A percentile compares a stretch with the other conserved stretches of the same genome.
Evolutionary conservation across 2,797 vertebrate species (phyloP).

Genomic region (Sebastes taczanowskii): DNA sequence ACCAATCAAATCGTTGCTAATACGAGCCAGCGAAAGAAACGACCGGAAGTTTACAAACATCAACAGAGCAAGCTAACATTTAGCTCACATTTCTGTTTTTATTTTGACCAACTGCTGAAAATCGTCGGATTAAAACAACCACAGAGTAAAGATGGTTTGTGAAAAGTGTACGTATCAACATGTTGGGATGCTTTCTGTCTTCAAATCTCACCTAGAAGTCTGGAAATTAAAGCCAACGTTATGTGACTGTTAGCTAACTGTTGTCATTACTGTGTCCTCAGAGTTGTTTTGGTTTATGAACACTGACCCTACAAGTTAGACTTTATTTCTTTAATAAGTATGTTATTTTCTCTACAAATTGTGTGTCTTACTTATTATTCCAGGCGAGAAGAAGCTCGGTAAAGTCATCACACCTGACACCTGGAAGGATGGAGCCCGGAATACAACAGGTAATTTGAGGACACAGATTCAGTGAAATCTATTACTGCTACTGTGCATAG

Average conservation of each 20-base stretch:
- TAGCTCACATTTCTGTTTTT: background rate
- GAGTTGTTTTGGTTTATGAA: background rate
- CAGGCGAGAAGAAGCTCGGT: conserved; percentile 98
- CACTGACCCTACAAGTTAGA: too few relatives aligned
- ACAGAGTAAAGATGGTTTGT: conserved; percentile 78
- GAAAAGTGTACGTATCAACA: conserved; percentile 80
- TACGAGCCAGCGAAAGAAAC: background rate
- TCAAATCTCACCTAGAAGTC: background rate
- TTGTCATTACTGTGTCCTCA: background rate
- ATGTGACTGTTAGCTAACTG: background rate
- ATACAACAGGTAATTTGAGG: conserved; percentile 91
- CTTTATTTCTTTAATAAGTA: background rate
- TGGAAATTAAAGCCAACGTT: background rate
- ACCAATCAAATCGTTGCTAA: conserved; percentile 11
- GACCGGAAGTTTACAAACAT: conserved; percentile 68
- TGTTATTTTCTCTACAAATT: background rate
- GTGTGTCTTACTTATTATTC: background rate
- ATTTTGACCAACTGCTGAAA: background rate
- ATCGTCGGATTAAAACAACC: background rate
- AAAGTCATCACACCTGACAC: conserved; percentile 97
- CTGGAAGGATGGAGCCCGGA: conserved; percentile 97
- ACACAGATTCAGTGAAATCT: background rate
- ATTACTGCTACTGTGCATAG: background rate
- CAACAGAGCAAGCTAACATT: background rate
- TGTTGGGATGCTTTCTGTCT: background rate